Conservation (phyloP, 53 echinoderm and acorn worm species). For the Astropecten irregularis region DNA sequence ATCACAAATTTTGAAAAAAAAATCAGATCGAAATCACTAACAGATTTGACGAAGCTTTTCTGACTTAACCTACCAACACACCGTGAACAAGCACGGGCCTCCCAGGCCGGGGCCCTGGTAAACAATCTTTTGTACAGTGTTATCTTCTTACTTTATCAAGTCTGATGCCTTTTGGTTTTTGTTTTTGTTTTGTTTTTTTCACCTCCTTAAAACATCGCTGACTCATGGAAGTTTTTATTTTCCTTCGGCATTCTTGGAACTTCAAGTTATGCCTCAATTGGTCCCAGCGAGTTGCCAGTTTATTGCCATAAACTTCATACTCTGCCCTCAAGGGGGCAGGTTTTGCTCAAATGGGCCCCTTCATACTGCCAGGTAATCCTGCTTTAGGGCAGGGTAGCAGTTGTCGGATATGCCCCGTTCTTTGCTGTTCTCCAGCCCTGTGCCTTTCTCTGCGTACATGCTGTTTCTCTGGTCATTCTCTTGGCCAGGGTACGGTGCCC, state of each 20-base stretch:
- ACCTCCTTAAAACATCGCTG: too few species aligned
- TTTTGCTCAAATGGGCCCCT: too few species aligned
- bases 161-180: neutral
- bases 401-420: slow-evolving; percentile 56
- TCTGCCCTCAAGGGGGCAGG: too few species aligned
- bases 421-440: slow-evolving; percentile 16
- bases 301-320: slow-evolving; percentile 55
- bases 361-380: slow-evolving; percentile 63
- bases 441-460: slow-evolving; percentile 7
- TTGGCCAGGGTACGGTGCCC: slow-evolving; percentile 49
- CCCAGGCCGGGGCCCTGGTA: too few species aligned
- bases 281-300: slow-evolving; percentile 54
- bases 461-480: slow-evolving; percentile 10
- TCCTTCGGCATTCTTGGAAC: slow-evolving; percentile 32
- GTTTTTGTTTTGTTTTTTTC: neutral
- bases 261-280: slow-evolving; percentile 52
- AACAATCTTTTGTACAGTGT: too few species aligned
- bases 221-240: too few species aligned
- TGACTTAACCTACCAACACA: neutral
- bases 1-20: neutral
- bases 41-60: slow-evolving; percentile 1
- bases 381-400: slow-evolving; percentile 65
- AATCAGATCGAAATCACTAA: neutral
- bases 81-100: too few species aligned
- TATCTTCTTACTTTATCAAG: slow-evolving; percentile 17